Evolutionary conservation across 2,888 invertebrate species (phyloP).

Genomic region (Drosophila engyochracea): DNA sequence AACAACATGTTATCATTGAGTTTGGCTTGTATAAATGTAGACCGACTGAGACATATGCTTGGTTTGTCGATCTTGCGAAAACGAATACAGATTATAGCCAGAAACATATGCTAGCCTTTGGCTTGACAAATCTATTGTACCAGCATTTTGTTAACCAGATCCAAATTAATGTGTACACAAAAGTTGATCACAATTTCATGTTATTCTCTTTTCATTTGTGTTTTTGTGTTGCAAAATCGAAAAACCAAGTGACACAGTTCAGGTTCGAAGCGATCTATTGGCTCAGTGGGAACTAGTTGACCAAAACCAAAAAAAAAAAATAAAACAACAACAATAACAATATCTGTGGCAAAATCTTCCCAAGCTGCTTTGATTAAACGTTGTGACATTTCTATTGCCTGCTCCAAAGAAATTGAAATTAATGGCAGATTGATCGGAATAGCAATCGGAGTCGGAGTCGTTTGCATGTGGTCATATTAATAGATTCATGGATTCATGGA

Average conservation of each 20-base stretch:
- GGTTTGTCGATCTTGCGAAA: slow-evolving; percentile 40
- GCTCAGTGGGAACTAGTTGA: slow-evolving; percentile 69
- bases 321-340: slow-evolving; percentile 10
- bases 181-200: slow-evolving; percentile 24
- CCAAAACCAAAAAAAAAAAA: neutral
- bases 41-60: slow-evolving; percentile 18
- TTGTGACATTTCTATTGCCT: slow-evolving; percentile 74
- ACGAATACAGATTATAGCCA: slow-evolving; percentile 29
- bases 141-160: slow-evolving; percentile 32
- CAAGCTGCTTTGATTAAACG: slow-evolving; percentile 77
- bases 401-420: slow-evolving; percentile 66
- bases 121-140: slow-evolving; percentile 48
- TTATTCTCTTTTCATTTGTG: neutral
- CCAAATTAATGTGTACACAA: slow-evolving; percentile 46
- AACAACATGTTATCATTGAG: slow-evolving; percentile 11
- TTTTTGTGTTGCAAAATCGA: slow-evolving; percentile 21
- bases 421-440: slow-evolving; percentile 73
- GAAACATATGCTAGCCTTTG: slow-evolving; percentile 3
- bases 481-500: slow-evolving; percentile 44
- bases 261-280: slow-evolving; percentile 22
- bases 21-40: slow-evolving; percentile 19
- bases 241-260: slow-evolving; percentile 37
- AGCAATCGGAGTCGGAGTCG: slow-evolving; percentile 33
- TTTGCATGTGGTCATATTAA: slow-evolving; percentile 53
- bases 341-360: slow-evolving; percentile 61